A percentile compares a stretch with the other conserved stretches of the same genome.
These are phyloP conservation scores for Chelonoidis abingdonii DNA, from an alignment of 2,113 vertebrate species.

Conservation along the genomic window DNA sequence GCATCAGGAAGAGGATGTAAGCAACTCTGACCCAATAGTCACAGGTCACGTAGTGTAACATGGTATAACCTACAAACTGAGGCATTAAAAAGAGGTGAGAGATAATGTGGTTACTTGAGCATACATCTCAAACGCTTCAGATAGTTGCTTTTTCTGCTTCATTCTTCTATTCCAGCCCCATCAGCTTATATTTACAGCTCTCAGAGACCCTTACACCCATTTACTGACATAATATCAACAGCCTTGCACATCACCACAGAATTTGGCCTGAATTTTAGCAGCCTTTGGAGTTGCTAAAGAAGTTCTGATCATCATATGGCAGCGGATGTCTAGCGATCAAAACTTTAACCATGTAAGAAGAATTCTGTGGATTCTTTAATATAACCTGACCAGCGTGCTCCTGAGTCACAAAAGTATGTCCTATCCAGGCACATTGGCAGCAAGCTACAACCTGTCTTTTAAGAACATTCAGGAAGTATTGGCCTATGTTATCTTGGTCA, in stretches of 20 bases:
- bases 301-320: background rate
- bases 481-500: background rate
- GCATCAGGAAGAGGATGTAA: background rate
- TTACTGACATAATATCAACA: background rate
- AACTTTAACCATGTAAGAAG: accelerated
- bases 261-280: background rate
- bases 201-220: accelerated
- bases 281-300: background rate
- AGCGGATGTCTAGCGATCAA: background rate
- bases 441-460: accelerated
- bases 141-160: background rate
- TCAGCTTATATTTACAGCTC: background rate
- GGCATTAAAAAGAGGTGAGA: background rate
- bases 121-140: background rate
- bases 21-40: background rate
- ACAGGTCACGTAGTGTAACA: background rate
- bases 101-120: background rate
- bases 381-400: accelerated
- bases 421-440: accelerated
- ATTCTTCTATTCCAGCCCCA: background rate
- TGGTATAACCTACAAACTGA: background rate
- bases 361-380: accelerated
- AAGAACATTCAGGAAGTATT: background rate
- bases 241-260: accelerated
- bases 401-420: background rate